phyloP scores from a whole-genome alignment of 2,113 vertebrate species.

The Sphaerodactylus townsendi region DNA sequence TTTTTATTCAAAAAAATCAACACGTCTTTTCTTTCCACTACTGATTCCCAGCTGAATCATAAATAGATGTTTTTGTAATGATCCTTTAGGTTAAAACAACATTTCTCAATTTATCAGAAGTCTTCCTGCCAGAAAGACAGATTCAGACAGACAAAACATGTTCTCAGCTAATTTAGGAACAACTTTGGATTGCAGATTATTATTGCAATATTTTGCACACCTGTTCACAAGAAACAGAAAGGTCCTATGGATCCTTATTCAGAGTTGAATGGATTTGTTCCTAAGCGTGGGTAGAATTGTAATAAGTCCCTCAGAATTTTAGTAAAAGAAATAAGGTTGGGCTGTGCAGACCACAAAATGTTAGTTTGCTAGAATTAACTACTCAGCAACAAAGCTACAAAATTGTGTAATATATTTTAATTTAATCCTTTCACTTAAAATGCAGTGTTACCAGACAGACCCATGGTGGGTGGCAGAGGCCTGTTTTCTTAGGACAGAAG shows the following conservation, averaged over 20 bases:
- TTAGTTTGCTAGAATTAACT: too few relatives aligned
- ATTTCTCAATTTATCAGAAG: not conserved
- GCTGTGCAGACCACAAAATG: not conserved
- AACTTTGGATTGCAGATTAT: not conserved
- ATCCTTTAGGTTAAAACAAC: not conserved
- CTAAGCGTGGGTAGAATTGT: not conserved
- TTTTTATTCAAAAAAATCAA: not conserved
- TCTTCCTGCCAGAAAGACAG: not conserved
- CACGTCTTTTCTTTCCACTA: not conserved
- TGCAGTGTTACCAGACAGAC: too few relatives aligned
- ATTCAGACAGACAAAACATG: not conserved
- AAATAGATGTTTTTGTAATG: too few relatives aligned
- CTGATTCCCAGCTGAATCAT: not conserved
- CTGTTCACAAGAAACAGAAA: too few relatives aligned
- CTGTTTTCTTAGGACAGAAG: too few relatives aligned
- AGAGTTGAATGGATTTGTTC: not conserved
- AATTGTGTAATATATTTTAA: not conserved
- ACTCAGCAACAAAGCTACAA: too few relatives aligned
- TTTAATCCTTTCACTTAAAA: not conserved
- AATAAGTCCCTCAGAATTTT: not conserved
- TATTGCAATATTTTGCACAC: not conserved
- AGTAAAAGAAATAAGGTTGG: not conserved
- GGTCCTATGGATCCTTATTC: not conserved
- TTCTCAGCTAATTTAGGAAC: not conserved
- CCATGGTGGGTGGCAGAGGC: too few relatives aligned